Conservation (phyloP, 2,797 vertebrate genomes). For the Aythya fuligula region DNA sequence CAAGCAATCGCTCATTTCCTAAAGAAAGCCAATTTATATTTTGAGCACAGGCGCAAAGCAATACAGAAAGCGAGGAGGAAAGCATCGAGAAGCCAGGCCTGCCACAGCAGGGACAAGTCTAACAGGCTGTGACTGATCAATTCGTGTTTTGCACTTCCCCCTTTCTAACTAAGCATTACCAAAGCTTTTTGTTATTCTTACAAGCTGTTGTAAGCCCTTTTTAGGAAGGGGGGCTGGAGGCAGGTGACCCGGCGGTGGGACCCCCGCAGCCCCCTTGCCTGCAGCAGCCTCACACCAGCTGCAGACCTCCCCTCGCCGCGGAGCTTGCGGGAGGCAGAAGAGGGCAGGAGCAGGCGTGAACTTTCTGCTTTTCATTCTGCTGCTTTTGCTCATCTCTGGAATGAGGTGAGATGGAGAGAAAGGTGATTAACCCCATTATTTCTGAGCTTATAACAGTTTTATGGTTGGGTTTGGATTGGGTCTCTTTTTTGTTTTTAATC, state of each 20-base stretch:
- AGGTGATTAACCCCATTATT: background rate
- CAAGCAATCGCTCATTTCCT: background rate
- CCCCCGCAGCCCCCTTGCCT: background rate
- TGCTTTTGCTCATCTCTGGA: background rate
- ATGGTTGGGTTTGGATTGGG: background rate
- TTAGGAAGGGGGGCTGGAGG: background rate
- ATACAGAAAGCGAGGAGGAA: background rate
- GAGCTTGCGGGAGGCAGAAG: background rate
- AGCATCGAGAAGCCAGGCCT: background rate
- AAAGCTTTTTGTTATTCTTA: background rate
- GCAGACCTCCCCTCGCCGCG: background rate
- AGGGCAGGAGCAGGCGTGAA: accelerated
- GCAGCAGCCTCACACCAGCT: background rate
- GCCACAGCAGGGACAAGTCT: background rate
- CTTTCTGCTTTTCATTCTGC: background rate
- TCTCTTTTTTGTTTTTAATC: background rate
- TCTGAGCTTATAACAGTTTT: background rate
- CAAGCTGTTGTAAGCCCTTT: accelerated
- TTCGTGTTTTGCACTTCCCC: background rate
- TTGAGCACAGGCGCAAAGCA: background rate
- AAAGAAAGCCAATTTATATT: background rate
- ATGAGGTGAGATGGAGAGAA: background rate
- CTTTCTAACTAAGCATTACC: accelerated
- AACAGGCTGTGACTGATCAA: background rate
- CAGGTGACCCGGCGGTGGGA: accelerated